Base-by-base conservation (phyloP, 2,888 invertebrate genomes). In the Chymomyza caudatula region DNA sequence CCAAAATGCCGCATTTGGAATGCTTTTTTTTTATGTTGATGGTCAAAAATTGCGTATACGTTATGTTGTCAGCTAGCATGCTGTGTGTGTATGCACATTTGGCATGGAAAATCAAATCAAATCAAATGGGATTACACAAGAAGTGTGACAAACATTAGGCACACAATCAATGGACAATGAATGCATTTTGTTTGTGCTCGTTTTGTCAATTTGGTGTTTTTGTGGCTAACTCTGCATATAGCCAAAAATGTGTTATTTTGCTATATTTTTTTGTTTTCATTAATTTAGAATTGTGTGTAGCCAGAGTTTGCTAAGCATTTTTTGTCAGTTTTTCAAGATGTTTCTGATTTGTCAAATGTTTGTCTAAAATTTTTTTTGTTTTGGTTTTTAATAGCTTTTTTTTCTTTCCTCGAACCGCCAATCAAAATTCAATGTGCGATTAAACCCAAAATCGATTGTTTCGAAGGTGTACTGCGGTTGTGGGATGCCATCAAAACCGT, bases 391-490 rank as follows among this genome's bases (percentile, higher is more conserved):
- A 55, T 74, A 61, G 56, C n/a, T n/a, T 23, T 61, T 60, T 71
- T 11, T 59, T 17, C 20, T 49, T 52, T 54, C 51, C 56, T n/a
- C 22, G 25, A 56, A 8, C 55, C 55, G 72, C 85, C 74, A 74
- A 76, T 67, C 71, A 60, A 73, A 86, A 84, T 78, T 81, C 85
- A 73, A 82, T 82, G 82, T 82, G 84, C 65, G 69, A 68, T 71
- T 81, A 73, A 74, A 67, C 43, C 44, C 49, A 15, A 47, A 22
- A 37, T 52, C 62, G 64, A 55, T 55, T 56, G 51, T 66, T 47
- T 17, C 47, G n/a, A 55, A 56, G 66, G 63, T 63, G 73, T 63
- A 73, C 65, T 60, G 63, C 25, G 67, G 25, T 59, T 58, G 37
- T 49, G 59, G 53, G 43, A 43, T 13, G n/a, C 23, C 37, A 57